Evolutionary conservation across 2,113 vertebrate genomes (phyloP).

Genomic region (Dendropsophus ebraccatus): DNA sequence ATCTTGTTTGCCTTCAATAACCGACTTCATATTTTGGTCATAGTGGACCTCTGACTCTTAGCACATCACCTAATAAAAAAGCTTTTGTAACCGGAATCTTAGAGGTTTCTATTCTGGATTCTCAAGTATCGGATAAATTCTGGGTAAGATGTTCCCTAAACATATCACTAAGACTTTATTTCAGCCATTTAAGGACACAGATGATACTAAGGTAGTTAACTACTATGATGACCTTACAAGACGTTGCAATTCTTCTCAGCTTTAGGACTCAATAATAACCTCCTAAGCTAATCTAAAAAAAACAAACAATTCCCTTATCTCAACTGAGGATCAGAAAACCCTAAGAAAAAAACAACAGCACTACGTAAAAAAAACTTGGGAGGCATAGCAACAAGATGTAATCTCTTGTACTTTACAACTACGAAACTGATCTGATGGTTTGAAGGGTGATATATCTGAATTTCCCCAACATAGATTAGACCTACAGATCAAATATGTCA

Average conservation of each 20-base stretch:
- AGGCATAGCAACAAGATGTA: constrained; percentile 16
- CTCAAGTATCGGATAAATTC: background rate
- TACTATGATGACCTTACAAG: background rate
- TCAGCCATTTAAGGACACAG: background rate
- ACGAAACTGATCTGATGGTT: constrained; percentile 13
- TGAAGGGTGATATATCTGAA: constrained; percentile 6
- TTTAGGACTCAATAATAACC: background rate
- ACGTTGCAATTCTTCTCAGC: background rate
- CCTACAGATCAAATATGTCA: background rate
- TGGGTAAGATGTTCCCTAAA: background rate
- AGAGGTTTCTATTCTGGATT: background rate
- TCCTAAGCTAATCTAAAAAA: background rate
- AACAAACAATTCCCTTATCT: constrained; percentile 23
- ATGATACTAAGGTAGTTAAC: background rate
- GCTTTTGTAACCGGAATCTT: background rate
- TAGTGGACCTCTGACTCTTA: background rate
- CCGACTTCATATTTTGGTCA: background rate
- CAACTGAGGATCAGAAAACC: background rate
- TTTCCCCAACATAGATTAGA: background rate
- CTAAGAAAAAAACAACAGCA: constrained; percentile 13
- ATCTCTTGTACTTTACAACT: background rate
- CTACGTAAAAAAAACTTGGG: background rate
- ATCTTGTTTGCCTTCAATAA: constrained; percentile 46
- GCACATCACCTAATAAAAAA: background rate
- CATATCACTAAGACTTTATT: background rate